A percentile compares a stretch with the other conserved stretches of the same genome.
Conservation (phyloP, 2,888 invertebrate species). For the Spilarctia lutea region DNA sequence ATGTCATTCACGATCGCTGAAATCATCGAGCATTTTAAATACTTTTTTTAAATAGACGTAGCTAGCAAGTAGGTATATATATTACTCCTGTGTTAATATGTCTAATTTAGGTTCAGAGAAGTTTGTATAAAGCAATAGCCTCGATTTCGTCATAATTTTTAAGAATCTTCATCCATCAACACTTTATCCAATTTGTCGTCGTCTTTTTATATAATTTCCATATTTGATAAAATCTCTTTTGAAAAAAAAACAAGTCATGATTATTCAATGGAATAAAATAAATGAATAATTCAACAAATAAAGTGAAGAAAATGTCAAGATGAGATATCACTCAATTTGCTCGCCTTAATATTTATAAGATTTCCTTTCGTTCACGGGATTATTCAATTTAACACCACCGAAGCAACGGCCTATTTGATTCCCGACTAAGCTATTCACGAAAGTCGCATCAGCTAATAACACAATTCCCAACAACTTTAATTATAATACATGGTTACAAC, state of each 20-base stretch:
- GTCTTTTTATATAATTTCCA: too few species aligned
- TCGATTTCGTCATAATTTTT: background rate
- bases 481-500: background rate
- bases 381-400: background rate
- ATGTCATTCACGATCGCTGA: background rate
- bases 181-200: too few species aligned
- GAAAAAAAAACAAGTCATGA: too few species aligned
- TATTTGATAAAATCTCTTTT: too few species aligned
- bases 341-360: background rate
- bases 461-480: background rate
- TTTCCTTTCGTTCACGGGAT: background rate
- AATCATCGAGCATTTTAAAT: background rate
- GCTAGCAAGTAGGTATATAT: too few species aligned
- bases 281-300: background rate
- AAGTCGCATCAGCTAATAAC: background rate
- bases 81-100: too few species aligned
- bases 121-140: background rate
- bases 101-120: background rate
- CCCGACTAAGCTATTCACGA: background rate
- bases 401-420: background rate
- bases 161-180: background rate
- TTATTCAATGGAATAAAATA: background rate
- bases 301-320: background rate
- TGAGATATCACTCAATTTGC: background rate
- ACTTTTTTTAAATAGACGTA: too few species aligned